Percentiles rank a stretch among this genome's conserved stretches.
These are phyloP conservation scores for Steatocranus sp. DNA, from an alignment of 2,797 vertebrate species.

Conservation along the genomic window DNA sequence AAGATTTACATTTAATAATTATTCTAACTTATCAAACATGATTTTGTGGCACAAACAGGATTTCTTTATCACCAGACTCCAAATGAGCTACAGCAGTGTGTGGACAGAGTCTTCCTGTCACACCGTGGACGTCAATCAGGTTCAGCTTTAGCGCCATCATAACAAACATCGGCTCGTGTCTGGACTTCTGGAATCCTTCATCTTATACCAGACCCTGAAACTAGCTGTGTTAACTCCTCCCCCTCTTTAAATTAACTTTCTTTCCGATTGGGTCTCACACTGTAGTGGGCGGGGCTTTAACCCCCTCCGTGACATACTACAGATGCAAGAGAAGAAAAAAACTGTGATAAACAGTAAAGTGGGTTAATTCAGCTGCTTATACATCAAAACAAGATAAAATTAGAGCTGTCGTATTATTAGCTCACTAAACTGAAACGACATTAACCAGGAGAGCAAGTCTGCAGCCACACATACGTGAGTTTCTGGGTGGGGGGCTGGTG, in stretches of 20 bases:
- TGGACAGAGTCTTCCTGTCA: neutral
- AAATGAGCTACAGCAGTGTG: neutral
- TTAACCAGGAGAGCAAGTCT: neutral
- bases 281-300: neutral
- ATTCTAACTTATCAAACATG: neutral
- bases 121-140: neutral
- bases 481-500: conserved; percentile 36
- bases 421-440: accelerated
- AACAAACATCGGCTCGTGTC: accelerated
- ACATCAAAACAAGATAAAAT: neutral
- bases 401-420: neutral
- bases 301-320: neutral
- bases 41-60: neutral
- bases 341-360: neutral
- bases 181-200: neutral
- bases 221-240: neutral
- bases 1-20: neutral
- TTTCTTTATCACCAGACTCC: neutral
- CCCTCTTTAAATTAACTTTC: neutral
- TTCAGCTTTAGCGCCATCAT: neutral
- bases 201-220: neutral
- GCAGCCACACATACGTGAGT: conserved; percentile 6
- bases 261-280: neutral
- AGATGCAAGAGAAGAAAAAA: neutral
- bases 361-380: neutral